Conservation (phyloP, 2,797 vertebrate species). For the Pseudochromis fuscus region DNA sequence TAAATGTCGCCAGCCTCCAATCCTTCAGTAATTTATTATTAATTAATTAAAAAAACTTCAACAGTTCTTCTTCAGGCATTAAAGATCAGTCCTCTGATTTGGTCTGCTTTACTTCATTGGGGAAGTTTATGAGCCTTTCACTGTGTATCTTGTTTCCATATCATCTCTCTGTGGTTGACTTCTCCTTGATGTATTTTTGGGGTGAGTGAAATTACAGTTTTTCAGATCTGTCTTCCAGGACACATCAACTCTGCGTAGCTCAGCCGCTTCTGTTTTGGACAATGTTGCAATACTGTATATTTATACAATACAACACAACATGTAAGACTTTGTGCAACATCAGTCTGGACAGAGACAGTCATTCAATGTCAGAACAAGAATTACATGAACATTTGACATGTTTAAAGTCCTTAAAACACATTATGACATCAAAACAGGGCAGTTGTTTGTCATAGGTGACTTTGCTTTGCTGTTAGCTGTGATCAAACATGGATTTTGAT, state of each 20-base stretch:
- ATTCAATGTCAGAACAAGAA: neutral
- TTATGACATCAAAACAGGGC: neutral
- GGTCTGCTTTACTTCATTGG: conserved; percentile 14
- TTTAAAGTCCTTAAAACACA: too few relatives aligned
- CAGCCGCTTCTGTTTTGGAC: neutral
- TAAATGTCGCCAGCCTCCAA: neutral
- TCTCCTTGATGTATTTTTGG: conserved; percentile 30
- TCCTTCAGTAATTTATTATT: conserved; percentile 1
- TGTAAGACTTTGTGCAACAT: too few relatives aligned
- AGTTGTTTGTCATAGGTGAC: neutral
- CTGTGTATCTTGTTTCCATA: conserved; percentile 19
- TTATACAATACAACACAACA: too few relatives aligned
- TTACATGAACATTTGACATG: too few relatives aligned
- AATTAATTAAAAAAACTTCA: too few relatives aligned
- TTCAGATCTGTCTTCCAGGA: neutral
- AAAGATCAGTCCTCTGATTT: conserved; percentile 36
- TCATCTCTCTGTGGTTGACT: conserved; percentile 16
- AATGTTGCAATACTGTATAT: neutral
- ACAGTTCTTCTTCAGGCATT: conserved; percentile 24
- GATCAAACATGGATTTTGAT: neutral
- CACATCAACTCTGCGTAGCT: neutral
- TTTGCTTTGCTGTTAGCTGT: neutral
- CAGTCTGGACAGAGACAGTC: neutral
- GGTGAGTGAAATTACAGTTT: neutral
- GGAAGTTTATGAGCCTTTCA: conserved; percentile 37